Evolutionary conservation across 2,797 vertebrate species (phyloP), one percentile per base, ranked within the genome.

Genomic region (Siniperca scherzeri): DNA sequence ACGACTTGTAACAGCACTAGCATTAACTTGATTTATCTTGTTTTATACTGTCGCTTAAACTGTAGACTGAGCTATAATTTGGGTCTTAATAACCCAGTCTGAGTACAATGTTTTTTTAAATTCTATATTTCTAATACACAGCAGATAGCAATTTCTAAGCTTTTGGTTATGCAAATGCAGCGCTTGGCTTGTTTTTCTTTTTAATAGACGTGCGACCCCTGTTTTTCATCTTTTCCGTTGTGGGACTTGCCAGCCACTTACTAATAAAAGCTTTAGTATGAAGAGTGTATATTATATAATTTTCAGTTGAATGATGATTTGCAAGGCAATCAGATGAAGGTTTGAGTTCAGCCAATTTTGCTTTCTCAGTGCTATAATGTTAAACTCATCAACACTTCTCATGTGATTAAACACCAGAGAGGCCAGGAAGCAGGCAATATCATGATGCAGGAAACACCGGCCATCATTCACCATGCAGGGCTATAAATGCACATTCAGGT

Each of bases 401-500:
- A 14, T 38, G 55, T 46, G 78, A 73, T 80, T 57, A 48, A 64
- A 75, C 46, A n/a, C 0, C 52, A 44, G n/a, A 40, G 33, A 50
- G 64, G 55, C 2, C 79, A 80, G 53, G 67, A 79, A 60, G 46
- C 66, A 61, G 44, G 7, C n/a, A 5, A 2, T 71, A 62, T 21
- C 19, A 50, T 17, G 73, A n/a, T 59, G 59, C 78, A 81, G 86
- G 82, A 80, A 78, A 69, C 84, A 30, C 38, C 7, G 3, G 50
- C 75, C 55, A 53, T 68, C 76, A n/a, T 65, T 77, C 67, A 78
- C 4, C 17, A 0, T 19, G 40, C 55, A 62, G 11, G 17, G 60
- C 70, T 72, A 17, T 64, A 73, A 57, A 80, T 79, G 22, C 27
- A 7, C 59, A 66, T 33, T 13, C 72, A 60, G 70, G 56, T 83